Evolutionary conservation across 2,888 invertebrate species (phyloP).

Genomic region (Drepana falcataria): DNA sequence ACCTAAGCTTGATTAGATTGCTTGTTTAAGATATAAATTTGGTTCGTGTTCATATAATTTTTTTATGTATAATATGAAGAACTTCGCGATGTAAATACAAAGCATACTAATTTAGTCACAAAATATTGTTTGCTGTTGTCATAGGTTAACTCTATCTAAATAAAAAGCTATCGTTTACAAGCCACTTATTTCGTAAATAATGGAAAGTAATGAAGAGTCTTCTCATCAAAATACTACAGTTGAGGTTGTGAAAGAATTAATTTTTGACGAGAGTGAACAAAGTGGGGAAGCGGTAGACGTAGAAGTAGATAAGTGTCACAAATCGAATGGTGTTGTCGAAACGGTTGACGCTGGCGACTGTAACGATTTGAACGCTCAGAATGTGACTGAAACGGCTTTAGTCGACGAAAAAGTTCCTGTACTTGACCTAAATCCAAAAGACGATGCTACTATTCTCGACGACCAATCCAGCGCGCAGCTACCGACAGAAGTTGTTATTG

Average conservation of each 20-base stretch:
- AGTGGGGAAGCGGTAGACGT: conserved; percentile 27
- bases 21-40: conserved; percentile 6
- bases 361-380: conserved; percentile 6
- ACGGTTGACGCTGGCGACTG: conserved; percentile 19
- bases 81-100: not conserved
- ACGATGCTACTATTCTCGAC: not conserved
- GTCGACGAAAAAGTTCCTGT: conserved; percentile 10
- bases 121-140: conserved; percentile 6
- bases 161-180: conserved; percentile 13
- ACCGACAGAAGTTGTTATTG: not conserved
- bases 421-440: not conserved
- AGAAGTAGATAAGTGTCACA: conserved; percentile 48
- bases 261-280: conserved; percentile 22
- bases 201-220: conserved; percentile 39
- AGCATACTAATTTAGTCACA: not conserved
- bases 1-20: conserved; percentile 15
- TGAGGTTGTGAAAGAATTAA: conserved; percentile 39
- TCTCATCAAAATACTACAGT: conserved; percentile 26
- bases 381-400: conserved; percentile 6
- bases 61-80: conserved; percentile 3
- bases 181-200: conserved; percentile 21
- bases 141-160: conserved; percentile 20
- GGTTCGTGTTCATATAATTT: conserved; percentile 2
- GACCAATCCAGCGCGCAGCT: not conserved
- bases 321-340: conserved; percentile 59